Base-by-base conservation (phyloP, 2,888 invertebrate species). In the Atrina japonica region DNA sequence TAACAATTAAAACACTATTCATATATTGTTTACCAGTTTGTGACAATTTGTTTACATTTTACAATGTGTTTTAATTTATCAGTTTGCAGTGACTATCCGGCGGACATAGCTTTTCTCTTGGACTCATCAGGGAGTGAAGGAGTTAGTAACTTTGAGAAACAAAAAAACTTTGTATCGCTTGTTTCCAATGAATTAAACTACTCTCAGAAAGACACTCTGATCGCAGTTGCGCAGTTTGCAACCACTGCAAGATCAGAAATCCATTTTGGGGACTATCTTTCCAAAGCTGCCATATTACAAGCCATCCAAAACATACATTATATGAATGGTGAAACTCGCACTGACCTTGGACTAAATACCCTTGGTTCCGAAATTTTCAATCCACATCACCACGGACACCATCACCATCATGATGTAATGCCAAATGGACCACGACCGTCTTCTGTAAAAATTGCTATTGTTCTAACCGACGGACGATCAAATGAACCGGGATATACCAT, bases 131-230 rank as follows among this genome's bases (percentile, higher is more conserved):
- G 67, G 5, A 67, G 61, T 25, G 67, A 67, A 23, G 27, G 27
- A 21, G 7, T 52, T 0, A 7, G 21, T 16, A 80, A 84, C 66
- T 85, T 84, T 30, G 63, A 75, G 18, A 78, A 80, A 45, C 78
- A 82, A 45, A 70, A 77, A 18, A 64, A 75, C 23, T 85, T 85
- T 60, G 80, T 83, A n/a, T 73, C 76, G 14, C 64, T 75, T 40
- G 70, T 85, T 25, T 63, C 77, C 23, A 77, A 79, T 56, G 76
- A 76, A n/a, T 82, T 83, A 45, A 58, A 70, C 47, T 75, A 81
- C 25, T 74, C 74, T 3, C 70, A 64, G 0, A 66, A 61, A 11
- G 73, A 60, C 1, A 80, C 80, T 25, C 75, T 76, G 35, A 73
- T 83, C 18, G 80, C 80, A 25, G 64, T 76, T 35, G 70, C 74